Percentiles rank a stretch among this genome's conserved stretches.
Conservation (phyloP, 2,888 invertebrate species). For the Eupithecia exiguata region DNA sequence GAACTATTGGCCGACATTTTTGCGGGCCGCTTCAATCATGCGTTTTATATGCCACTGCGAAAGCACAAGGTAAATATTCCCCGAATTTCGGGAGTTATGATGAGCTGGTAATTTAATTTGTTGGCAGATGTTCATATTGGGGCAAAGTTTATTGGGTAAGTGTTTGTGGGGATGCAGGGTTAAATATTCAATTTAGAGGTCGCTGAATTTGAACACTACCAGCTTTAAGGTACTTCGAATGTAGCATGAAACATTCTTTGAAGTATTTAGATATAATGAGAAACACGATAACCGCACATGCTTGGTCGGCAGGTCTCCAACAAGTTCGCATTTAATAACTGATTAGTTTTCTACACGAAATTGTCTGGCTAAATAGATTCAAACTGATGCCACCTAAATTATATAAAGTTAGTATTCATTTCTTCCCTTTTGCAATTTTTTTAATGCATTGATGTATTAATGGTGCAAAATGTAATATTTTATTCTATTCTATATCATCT, state of each 20-base stretch:
- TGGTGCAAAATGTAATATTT: too few relatives aligned
- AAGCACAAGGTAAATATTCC: constrained; percentile 32
- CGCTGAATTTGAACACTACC: neutral
- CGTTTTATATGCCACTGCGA: constrained; percentile 51
- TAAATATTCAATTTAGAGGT: constrained; percentile 7
- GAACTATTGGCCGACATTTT: constrained; percentile 73
- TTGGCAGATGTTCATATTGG: constrained; percentile 29
- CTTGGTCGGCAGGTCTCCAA: neutral
- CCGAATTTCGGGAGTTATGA: constrained; percentile 28
- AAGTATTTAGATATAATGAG: neutral
- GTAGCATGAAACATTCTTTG: neutral
- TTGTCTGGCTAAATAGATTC: neutral
- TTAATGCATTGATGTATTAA: too few relatives aligned
- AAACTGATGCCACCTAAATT: neutral
- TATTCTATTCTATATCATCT: neutral
- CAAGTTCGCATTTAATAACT: neutral
- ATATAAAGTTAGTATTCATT: too few relatives aligned
- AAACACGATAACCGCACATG: neutral
- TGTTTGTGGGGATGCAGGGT: constrained; percentile 2
- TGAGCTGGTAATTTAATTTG: constrained; percentile 27
- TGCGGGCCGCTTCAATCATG: constrained; percentile 74
- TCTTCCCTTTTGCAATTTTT: too few relatives aligned
- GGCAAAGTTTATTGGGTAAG: constrained; percentile 9
- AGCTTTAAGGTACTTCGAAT: neutral
- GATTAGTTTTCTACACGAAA: neutral